These are phyloP conservation scores for Fragum whitleyi DNA, from an alignment of 2,888 invertebrate genomes.

Conservation along the genomic window DNA sequence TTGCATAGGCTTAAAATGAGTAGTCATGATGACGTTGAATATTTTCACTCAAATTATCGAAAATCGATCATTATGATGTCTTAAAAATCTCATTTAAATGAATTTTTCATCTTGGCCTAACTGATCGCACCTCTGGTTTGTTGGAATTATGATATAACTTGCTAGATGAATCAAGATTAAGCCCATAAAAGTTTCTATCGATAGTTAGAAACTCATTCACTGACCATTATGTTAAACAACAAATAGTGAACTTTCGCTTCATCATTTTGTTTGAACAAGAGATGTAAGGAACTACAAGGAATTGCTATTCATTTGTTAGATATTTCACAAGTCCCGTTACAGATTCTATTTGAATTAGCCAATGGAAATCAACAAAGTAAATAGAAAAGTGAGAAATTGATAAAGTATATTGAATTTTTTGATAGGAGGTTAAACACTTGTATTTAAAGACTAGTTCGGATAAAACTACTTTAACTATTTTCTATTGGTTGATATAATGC, in stretches of 20 bases:
- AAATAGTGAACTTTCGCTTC: not conserved
- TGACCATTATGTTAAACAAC: no score
- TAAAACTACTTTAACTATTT: not conserved
- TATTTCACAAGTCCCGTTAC: constrained; percentile 16
- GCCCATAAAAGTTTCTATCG: no score
- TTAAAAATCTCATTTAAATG: no score
- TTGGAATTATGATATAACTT: no score
- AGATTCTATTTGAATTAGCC: constrained; percentile 22
- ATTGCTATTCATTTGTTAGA: constrained; percentile 23
- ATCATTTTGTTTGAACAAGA: constrained; percentile 24
- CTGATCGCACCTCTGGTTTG: no score
- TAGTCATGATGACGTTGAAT: no score
- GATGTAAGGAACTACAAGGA: constrained; percentile 11
- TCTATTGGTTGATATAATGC: not conserved
- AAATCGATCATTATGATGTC: no score
- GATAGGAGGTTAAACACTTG: constrained; percentile 27
- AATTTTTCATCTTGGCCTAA: no score
- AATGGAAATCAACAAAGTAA: constrained; percentile 41
- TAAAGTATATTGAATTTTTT: constrained; percentile 23
- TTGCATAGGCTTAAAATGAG: no score
- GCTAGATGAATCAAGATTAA: no score
- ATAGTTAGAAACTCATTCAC: no score
- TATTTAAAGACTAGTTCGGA: not conserved
- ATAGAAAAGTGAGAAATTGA: constrained; percentile 55
- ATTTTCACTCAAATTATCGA: no score